phyloP scores from a whole-genome alignment of 2,113 vertebrate species.

The Phylloscopus trochilus region DNA sequence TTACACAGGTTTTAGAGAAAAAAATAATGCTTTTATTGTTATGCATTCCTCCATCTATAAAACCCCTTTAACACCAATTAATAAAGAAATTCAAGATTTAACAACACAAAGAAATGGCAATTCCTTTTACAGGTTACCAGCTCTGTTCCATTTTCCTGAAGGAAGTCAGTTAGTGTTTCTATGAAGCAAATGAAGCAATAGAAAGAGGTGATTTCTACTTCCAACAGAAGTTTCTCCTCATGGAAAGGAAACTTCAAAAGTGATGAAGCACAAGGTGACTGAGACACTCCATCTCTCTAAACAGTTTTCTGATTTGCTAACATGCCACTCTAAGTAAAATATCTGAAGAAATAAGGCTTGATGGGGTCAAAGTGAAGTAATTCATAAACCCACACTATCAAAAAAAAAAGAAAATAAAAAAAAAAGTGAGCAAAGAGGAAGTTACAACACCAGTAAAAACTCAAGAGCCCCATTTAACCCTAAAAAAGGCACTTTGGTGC shows the following conservation, averaged over 20 bases:
- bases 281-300: neutral
- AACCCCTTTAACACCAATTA: neutral
- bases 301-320: neutral
- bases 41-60: neutral
- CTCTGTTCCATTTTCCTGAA: neutral
- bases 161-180: neutral
- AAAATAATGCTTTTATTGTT: neutral
- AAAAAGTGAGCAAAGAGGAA: neutral
- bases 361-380: neutral
- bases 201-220: neutral
- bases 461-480: neutral
- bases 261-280: neutral
- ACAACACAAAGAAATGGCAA: neutral
- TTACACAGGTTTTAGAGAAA: neutral
- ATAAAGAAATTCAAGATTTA: neutral
- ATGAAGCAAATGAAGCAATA: neutral
- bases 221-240: neutral
- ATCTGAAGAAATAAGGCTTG: neutral
- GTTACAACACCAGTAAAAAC: neutral
- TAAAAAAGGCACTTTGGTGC: neutral
- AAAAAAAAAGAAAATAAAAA: accelerated
- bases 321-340: neutral
- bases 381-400: neutral
- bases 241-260: neutral
- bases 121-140: neutral